Conservation (phyloP, 2,888 invertebrate genomes). For the Acanthacorydalis orientalis region DNA sequence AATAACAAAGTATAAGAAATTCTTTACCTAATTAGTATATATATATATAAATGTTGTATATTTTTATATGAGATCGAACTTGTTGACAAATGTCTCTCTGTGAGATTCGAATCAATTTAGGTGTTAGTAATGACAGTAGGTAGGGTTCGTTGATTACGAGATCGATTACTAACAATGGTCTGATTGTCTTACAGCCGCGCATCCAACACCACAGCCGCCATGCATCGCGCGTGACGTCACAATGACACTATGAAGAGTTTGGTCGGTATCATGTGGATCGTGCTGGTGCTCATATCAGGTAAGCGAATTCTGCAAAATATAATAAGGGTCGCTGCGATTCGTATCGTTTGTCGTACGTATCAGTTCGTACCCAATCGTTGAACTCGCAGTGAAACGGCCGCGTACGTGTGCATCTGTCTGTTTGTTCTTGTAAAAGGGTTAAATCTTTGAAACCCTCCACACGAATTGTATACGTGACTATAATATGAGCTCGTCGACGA, state of each 20-base stretch:
- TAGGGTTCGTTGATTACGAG: too few relatives aligned
- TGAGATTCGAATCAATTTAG: too few relatives aligned
- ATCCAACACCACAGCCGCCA: not conserved
- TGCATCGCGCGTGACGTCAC: slow-evolving; percentile 30
- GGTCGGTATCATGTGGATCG: slow-evolving; percentile 43
- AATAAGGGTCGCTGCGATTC: not conserved
- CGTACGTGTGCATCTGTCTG: not conserved
- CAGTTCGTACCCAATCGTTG: not conserved
- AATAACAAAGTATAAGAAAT: too few relatives aligned
- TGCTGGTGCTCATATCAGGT: slow-evolving; percentile 43
- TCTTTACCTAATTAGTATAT: too few relatives aligned
- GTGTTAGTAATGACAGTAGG: too few relatives aligned
- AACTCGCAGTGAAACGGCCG: not conserved
- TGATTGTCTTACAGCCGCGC: not conserved
- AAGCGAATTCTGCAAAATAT: slow-evolving; percentile 10
- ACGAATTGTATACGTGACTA: too few relatives aligned
- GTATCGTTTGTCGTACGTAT: not conserved
- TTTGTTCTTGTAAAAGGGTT: not conserved
- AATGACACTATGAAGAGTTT: slow-evolving; percentile 39
- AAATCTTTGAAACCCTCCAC: too few relatives aligned
- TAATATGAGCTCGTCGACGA: too few relatives aligned
- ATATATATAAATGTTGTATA: too few relatives aligned
- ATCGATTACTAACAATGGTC: too few relatives aligned
- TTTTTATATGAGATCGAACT: too few relatives aligned
- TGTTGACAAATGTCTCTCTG: too few relatives aligned